Evolutionary conservation across 2,113 vertebrate genomes (phyloP).

Genomic region (Baryphthengus martii): DNA sequence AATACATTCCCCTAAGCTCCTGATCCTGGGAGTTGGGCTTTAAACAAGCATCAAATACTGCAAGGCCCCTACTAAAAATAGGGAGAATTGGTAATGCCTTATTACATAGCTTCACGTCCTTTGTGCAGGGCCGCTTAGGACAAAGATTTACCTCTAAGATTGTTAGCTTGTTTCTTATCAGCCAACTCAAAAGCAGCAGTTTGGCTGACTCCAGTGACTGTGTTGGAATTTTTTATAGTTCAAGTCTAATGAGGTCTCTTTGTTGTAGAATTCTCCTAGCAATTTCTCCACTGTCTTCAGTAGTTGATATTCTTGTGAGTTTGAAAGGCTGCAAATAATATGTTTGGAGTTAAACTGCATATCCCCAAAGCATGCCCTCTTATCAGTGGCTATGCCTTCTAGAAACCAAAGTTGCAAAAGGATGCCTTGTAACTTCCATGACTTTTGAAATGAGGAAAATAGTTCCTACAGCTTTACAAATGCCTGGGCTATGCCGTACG

Average conservation of each 20-base stretch:
- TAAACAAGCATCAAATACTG: not conserved
- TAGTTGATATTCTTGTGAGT: not conserved
- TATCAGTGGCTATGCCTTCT: not conserved
- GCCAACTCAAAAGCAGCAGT: constrained; percentile 8
- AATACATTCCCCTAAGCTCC: not conserved
- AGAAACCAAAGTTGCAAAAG: not conserved
- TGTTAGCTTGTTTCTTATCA: constrained; percentile 32
- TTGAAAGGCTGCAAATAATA: not conserved
- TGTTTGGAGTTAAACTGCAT: not conserved
- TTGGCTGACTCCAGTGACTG: not conserved
- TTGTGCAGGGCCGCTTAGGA: constrained; percentile 2
- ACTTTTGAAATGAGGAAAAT: not conserved
- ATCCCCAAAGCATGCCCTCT: not conserved
- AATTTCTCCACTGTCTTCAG: not conserved
- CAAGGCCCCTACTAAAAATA: not conserved
- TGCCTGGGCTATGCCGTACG: not conserved
- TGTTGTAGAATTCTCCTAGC: constrained; percentile 32
- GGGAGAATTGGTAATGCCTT: not conserved
- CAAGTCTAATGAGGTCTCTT: constrained; percentile 39
- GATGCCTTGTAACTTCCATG: not conserved
- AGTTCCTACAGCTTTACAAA: not conserved
- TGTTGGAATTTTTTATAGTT: not conserved
- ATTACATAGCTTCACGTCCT: not conserved
- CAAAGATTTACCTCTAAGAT: not conserved
- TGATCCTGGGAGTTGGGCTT: not conserved